phyloP scores from a whole-genome alignment of 2,888 invertebrate species.

The Agrotis exclamationis region DNA sequence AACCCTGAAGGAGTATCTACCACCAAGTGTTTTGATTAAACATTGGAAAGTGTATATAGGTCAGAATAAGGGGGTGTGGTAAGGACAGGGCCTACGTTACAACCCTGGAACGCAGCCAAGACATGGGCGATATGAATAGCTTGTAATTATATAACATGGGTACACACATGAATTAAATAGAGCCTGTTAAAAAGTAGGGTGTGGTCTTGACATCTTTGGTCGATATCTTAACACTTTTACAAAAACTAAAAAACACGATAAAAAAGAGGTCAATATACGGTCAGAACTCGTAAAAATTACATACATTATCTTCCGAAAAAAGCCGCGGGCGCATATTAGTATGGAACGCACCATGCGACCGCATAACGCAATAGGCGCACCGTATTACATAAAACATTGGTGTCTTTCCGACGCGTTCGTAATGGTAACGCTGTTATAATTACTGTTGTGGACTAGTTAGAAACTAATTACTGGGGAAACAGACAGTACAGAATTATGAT shows the following conservation, averaged over 20 bases:
- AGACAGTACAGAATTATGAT: constrained; percentile 3
- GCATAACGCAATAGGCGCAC: constrained; percentile 65
- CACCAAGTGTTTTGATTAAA: not conserved
- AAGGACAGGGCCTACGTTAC: constrained; percentile 16
- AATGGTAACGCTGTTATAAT: constrained; percentile 67
- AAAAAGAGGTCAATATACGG: constrained; percentile 34
- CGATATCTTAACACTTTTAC: not conserved
- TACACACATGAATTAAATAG: constrained; percentile 14
- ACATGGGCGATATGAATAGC: constrained; percentile 42
- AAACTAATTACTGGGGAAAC: constrained; percentile 44
- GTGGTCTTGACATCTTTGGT: constrained; percentile 21
- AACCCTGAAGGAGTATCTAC: no score
- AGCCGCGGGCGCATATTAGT: constrained; percentile 46
- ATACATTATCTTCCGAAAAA: constrained; percentile 39
- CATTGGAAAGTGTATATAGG: constrained; percentile 18
- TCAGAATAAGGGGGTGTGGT: constrained; percentile 28
- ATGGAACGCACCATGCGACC: constrained; percentile 62
- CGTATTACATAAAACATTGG: constrained; percentile 71
- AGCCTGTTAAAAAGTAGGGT: constrained; percentile 2
- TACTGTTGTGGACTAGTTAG: constrained; percentile 68
- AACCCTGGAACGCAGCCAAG: constrained; percentile 46
- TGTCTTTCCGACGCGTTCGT: constrained; percentile 64
- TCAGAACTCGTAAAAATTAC: constrained; percentile 27
- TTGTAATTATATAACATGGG: constrained; percentile 29
- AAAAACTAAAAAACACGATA: not conserved